A percentile compares a stretch with the other conserved stretches of the same genome.
phyloP scores from a whole-genome alignment of 1,140 invertebrate species.

The Pinna nobilis region DNA sequence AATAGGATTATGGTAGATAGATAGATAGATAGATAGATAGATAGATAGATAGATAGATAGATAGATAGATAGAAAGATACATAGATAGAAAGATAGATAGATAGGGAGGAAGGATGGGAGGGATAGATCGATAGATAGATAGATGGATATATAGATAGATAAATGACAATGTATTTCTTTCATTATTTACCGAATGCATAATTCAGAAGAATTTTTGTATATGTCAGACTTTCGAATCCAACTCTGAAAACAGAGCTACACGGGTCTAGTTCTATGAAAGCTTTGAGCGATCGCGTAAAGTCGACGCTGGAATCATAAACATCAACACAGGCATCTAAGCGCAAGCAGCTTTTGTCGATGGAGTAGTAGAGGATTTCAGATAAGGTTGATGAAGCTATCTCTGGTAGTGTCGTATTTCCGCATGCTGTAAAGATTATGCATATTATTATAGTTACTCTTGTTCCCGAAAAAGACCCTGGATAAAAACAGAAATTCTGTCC shows the following conservation, averaged over 20 bases:
- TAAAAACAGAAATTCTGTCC: no score
- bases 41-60: no score
- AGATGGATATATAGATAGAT: not conserved
- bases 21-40: no score
- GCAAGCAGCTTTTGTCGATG: conserved; percentile 41
- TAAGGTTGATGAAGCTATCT: not conserved
- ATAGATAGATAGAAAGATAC: no score
- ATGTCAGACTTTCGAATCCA: conserved; percentile 31
- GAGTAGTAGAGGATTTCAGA: conserved; percentile 36
- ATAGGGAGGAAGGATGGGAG: no score
- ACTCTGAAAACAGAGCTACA: conserved; percentile 35
- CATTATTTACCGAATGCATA: conserved; percentile 37
- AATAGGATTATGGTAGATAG: no score
- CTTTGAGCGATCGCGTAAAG: conserved; percentile 26
- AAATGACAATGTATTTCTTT: not conserved
- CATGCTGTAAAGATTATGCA: not conserved
- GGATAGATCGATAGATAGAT: not conserved
- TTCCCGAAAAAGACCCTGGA: no score
- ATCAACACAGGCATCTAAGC: conserved; percentile 47
- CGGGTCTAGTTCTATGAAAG: conserved; percentile 35
- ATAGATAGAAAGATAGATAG: no score
- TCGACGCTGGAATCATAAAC: not conserved
- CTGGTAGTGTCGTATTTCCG: not conserved
- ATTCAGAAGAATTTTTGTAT: conserved; percentile 30
- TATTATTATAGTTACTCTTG: no score